A percentile compares a stretch with the other conserved stretches of the same genome.
phyloP scores from a whole-genome alignment of 1,140 invertebrate genomes.

The Oppia nitens region DNA sequence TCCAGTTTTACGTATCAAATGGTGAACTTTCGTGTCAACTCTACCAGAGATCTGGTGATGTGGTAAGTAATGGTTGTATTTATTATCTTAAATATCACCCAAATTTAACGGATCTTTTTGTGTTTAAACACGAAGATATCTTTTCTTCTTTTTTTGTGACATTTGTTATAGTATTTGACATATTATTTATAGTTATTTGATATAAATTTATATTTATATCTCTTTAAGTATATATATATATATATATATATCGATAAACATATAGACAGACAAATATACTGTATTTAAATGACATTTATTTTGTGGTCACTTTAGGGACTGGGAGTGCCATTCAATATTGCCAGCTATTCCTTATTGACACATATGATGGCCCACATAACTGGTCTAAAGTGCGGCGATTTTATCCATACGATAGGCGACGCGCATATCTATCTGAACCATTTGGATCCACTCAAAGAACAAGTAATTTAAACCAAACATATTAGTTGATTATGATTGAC shows the following conservation, averaged over 20 bases:
- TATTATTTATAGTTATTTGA: no score
- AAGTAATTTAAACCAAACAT: slow-evolving; percentile 39
- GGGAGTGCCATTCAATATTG: slow-evolving; percentile 97
- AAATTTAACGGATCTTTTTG: not conserved
- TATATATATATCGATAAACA: no score
- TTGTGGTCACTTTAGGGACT: slow-evolving; percentile 42
- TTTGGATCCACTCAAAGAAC: slow-evolving; percentile 61
- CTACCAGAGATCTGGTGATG: slow-evolving; percentile 93
- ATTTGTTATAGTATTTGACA: no score
- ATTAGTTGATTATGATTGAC: not conserved
- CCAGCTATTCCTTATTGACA: slow-evolving; percentile 84
- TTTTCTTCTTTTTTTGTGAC: no score
- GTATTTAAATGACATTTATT: no score
- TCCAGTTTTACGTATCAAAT: slow-evolving; percentile 83
- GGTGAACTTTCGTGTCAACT: slow-evolving; percentile 68
- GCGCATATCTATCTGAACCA: slow-evolving; percentile 93
- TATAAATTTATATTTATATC: no score
- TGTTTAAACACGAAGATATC: not conserved
- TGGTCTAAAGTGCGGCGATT: slow-evolving; percentile 74
- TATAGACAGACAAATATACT: no score
- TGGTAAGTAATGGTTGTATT: slow-evolving; percentile 34
- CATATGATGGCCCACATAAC: slow-evolving; percentile 94
- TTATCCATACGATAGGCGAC: slow-evolving; percentile 90
- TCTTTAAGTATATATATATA: no score
- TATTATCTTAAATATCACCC: not conserved